Conservation (phyloP, 1,140 invertebrate genomes). For the Diabrotica virgifera region DNA sequence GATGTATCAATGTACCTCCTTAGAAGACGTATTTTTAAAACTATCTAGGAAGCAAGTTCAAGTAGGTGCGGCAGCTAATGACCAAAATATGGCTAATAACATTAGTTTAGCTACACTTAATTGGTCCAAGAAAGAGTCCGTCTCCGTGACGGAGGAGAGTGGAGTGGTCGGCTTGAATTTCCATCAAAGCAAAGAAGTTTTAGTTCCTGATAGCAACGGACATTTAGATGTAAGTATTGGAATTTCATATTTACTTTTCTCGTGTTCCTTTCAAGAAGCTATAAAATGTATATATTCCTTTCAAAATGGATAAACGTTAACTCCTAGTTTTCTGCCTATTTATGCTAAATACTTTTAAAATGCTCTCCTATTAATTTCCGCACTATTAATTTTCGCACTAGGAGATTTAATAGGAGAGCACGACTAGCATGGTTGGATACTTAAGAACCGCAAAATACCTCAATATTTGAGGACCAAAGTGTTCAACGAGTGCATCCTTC, state of each 20-base stretch:
- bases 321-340: too few relatives aligned
- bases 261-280: too few relatives aligned
- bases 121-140: slow-evolving; percentile 76
- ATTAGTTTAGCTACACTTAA: slow-evolving; percentile 75
- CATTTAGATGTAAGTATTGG: slow-evolving; percentile 42
- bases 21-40: slow-evolving; percentile 94
- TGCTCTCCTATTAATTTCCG: too few relatives aligned
- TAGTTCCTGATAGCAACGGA: slow-evolving; percentile 75
- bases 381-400: too few relatives aligned
- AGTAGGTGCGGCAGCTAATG: slow-evolving; percentile 36
- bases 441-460: too few relatives aligned
- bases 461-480: too few relatives aligned
- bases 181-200: slow-evolving; percentile 83
- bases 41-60: slow-evolving; percentile 64
- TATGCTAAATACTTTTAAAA: too few relatives aligned
- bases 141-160: slow-evolving; percentile 79
- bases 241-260: neutral
- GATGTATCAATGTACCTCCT: slow-evolving; percentile 76
- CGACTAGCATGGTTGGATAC: too few relatives aligned
- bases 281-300: too few relatives aligned
- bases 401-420: too few relatives aligned
- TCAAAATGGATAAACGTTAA: too few relatives aligned
- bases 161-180: slow-evolving; percentile 83
- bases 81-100: slow-evolving; percentile 72
- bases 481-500: too few relatives aligned